Evolutionary conservation across 30 jellyfish, hydroid and myxozoan species (phyloP).

Genomic region (Hydractinia symbiolongicarpus): DNA sequence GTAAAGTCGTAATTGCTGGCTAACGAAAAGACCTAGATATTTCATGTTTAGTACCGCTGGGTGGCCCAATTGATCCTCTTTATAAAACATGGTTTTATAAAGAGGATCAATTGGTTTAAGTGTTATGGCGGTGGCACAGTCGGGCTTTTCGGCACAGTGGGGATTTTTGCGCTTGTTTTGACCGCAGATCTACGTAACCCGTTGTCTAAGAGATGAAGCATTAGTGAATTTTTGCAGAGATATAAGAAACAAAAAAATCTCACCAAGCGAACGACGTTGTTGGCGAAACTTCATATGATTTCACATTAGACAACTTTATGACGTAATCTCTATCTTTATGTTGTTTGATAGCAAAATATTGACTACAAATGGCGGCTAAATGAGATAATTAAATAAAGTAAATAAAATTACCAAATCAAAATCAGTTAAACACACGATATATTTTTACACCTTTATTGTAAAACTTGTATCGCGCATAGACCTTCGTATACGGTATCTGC

Average conservation of each 20-base stretch:
- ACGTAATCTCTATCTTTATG: neutral
- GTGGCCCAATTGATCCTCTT: no score
- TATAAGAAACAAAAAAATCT: neutral
- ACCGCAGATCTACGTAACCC: no score
- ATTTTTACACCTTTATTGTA: conserved; percentile 49
- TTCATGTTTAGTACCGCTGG: no score
- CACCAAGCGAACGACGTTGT: conserved; percentile 25
- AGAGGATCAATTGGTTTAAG: no score
- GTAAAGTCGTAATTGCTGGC: no score
- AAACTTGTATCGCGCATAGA: conserved; percentile 68
- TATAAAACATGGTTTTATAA: no score
- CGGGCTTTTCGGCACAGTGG: no score
- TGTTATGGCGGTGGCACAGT: no score
- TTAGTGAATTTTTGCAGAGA: no score
- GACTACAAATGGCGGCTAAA: conserved; percentile 1
- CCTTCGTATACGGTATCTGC: conserved; percentile 1
- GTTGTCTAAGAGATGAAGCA: no score
- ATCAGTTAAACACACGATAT: neutral
- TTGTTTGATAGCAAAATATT: neutral
- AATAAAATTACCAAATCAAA: neutral
- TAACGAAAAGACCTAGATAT: no score
- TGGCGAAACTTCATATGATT: conserved; percentile 1
- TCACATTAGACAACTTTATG: neutral
- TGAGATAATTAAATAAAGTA: neutral
- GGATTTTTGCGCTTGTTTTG: no score